Evolutionary conservation across 2,888 invertebrate genomes (phyloP).

Genomic region (Glaucopsyche alexis): DNA sequence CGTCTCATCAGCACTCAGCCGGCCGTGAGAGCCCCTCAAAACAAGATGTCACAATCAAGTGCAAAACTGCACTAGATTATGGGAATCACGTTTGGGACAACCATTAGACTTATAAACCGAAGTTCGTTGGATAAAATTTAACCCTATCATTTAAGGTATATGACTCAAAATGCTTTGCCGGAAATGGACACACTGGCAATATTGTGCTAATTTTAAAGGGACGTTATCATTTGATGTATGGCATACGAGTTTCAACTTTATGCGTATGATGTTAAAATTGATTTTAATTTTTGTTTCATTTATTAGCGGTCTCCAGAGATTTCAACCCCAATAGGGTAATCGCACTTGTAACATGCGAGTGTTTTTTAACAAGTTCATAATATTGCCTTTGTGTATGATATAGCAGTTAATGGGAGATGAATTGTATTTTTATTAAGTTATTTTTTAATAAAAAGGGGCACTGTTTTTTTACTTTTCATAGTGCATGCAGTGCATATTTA

Average conservation of each 20-base stretch:
- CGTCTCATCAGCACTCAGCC: conserved; percentile 48
- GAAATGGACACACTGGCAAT: not conserved
- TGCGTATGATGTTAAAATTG: conserved; percentile 31
- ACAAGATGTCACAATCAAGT: conserved; percentile 76
- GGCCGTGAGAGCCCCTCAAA: conserved; percentile 60
- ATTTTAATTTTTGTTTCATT: conserved; percentile 40
- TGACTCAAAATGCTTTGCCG: conserved; percentile 38
- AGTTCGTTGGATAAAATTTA: not conserved
- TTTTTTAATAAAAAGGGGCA: not conserved
- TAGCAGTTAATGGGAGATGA: conserved; percentile 32
- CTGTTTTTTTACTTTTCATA: conserved; percentile 1
- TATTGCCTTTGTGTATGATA: conserved; percentile 51
- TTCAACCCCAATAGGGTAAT: conserved; percentile 54
- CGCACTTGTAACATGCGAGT: conserved; percentile 61
- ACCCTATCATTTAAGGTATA: conserved; percentile 26
- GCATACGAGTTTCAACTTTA: conserved; percentile 41
- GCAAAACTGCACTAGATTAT: conserved; percentile 76
- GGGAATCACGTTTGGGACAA: conserved; percentile 67
- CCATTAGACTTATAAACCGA: conserved; percentile 42
- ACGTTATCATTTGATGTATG: conserved; percentile 39
- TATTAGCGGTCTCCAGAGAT: conserved; percentile 64
- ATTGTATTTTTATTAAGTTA: conserved; percentile 50
- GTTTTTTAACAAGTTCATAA: conserved; percentile 72
- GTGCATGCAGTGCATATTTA: not conserved
- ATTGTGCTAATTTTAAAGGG: not conserved